Percentiles rank a stretch among this genome's conserved stretches.
These are phyloP conservation scores for Calameuta idolon DNA, from an alignment of 2,888 invertebrate genomes.

Conservation along the genomic window DNA sequence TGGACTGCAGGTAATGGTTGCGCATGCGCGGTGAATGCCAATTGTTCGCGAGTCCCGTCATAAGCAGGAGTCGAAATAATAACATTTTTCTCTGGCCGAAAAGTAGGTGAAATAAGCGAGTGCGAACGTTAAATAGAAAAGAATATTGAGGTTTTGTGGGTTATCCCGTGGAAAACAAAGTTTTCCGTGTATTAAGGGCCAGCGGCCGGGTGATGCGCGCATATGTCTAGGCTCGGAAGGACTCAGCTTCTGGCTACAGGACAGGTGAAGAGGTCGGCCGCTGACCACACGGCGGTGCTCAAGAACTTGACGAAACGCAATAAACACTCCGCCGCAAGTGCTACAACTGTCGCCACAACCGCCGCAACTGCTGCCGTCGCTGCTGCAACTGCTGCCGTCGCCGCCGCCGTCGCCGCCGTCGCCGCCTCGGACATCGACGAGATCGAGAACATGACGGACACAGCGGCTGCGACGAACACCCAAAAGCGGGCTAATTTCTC, in stretches of 20 bases:
- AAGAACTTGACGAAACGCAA: constrained; percentile 39
- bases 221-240: constrained; percentile 79
- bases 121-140: constrained; percentile 21
- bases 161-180: constrained; percentile 29
- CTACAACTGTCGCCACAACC: constrained; percentile 53
- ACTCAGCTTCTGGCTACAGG: constrained; percentile 67
- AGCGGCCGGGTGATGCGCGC: constrained; percentile 74
- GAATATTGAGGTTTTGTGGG: constrained; percentile 20
- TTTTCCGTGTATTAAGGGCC: constrained; percentile 41
- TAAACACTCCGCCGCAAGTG: constrained; percentile 54
- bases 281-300: constrained; percentile 33
- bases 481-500: constrained; percentile 82
- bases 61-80: constrained; percentile 33
- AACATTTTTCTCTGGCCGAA: constrained; percentile 33
- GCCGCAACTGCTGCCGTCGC: too few relatives aligned
- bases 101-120: constrained; percentile 3
- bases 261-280: constrained; percentile 55
- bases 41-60: constrained; percentile 41
- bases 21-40: constrained; percentile 35
- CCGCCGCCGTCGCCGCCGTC: constrained; percentile 47
- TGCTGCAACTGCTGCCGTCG: constrained; percentile 60
- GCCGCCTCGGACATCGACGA: constrained; percentile 71
- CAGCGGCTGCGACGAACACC: constrained; percentile 64
- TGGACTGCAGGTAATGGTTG: constrained; percentile 17
- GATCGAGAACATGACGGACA: constrained; percentile 70